Percentiles rank a stretch among this genome's conserved stretches.
phyloP scores from a whole-genome alignment of 2,113 vertebrate genomes.

The Cyprinodon brontotheroides region DNA sequence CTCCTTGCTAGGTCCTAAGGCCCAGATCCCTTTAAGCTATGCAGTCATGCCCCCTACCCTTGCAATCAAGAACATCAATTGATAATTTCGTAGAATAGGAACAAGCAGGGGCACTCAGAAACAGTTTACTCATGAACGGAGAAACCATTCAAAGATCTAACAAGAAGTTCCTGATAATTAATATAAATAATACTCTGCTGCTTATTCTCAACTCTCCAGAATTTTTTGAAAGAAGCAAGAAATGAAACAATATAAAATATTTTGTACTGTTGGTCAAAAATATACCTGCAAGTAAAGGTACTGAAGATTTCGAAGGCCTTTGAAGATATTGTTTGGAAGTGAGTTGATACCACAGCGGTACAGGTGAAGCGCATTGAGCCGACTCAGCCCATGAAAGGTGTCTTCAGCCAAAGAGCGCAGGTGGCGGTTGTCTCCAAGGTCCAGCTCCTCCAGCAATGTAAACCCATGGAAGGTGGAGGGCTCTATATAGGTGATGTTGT shows the following conservation, averaged over 20 bases:
- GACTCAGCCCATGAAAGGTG: slow-evolving; percentile 93
- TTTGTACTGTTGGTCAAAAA: background rate
- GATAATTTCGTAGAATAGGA: too few relatives aligned
- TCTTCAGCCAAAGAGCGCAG: slow-evolving; percentile 90
- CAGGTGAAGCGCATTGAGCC: slow-evolving; percentile 93
- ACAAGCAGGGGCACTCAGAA: too few relatives aligned
- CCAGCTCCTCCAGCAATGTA: slow-evolving; percentile 91
- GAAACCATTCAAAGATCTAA: too few relatives aligned
- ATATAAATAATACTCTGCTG: background rate
- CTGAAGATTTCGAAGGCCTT: slow-evolving; percentile 94
- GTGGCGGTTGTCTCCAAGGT: slow-evolving; percentile 97
- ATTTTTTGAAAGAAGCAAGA: background rate
- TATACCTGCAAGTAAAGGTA: slow-evolving; percentile 94
- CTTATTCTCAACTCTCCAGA: background rate
- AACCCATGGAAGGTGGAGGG: slow-evolving; percentile 93
- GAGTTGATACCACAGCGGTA: slow-evolving; percentile 93
- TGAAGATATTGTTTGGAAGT: slow-evolving; percentile 90
- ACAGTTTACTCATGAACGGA: too few relatives aligned
- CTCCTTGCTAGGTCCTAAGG: too few relatives aligned
- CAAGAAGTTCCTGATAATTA: too few relatives aligned
- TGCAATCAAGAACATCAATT: too few relatives aligned
- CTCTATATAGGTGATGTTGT: slow-evolving; percentile 96
- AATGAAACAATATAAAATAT: background rate
- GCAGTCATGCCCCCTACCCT: too few relatives aligned
- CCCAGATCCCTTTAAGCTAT: too few relatives aligned